Percentiles rank a stretch among this genome's conserved stretches.
These are phyloP conservation scores for Prionailurus bengalensis DNA, from an alignment of 2,113 vertebrate genomes.

Conservation along the genomic window DNA sequence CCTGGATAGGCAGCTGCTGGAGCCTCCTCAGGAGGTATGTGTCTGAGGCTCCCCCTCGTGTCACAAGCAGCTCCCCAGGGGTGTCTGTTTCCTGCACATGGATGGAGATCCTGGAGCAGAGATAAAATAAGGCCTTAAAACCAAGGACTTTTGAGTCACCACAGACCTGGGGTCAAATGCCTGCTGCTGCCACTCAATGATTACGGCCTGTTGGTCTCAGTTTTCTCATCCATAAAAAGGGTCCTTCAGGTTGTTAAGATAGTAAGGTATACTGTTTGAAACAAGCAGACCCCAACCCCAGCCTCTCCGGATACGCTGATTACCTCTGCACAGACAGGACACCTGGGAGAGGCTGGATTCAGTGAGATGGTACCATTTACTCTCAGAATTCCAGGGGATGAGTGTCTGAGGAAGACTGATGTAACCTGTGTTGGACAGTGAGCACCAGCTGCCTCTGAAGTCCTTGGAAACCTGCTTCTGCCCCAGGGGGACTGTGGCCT, in stretches of 20 bases:
- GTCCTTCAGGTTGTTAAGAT: not conserved
- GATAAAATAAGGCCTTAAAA: not conserved
- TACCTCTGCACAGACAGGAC: not conserved
- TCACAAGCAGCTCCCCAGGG: conserved; percentile 69
- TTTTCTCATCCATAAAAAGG: not conserved
- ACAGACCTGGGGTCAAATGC: not conserved
- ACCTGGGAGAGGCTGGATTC: not conserved
- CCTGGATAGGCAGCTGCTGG: not conserved
- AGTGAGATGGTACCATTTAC: rapidly evolving
- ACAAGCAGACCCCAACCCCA: not conserved
- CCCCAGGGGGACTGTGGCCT: not conserved
- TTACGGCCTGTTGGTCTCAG: not conserved
- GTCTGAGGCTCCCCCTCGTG: conserved; percentile 47
- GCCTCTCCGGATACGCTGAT: not conserved
- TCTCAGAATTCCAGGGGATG: not conserved
- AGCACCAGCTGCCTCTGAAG: not conserved
- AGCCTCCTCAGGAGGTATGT: not conserved
- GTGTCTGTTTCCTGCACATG: conserved; percentile 70
- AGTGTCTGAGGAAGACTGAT: not conserved
- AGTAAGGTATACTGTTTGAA: not conserved
- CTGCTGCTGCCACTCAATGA: not conserved
- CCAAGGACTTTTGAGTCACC: not conserved
- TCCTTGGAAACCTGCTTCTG: not conserved
- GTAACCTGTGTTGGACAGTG: not conserved
- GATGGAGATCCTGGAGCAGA: conserved; percentile 83